Base-by-base conservation (phyloP, 2,888 invertebrate genomes). In the Dicyrtomina minuta region DNA sequence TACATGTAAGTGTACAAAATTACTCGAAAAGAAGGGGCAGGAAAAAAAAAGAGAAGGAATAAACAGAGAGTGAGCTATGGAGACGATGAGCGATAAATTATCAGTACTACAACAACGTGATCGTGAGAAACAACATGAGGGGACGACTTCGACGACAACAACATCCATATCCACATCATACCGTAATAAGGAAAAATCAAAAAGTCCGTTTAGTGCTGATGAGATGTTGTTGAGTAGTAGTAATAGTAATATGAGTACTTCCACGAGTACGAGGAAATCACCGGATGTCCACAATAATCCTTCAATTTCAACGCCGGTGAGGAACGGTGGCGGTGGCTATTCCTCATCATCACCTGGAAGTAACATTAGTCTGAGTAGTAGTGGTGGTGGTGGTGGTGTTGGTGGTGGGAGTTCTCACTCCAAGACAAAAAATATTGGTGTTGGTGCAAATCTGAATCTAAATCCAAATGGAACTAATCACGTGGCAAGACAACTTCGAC, bases 401-500 rank as follows among this genome's bases (percentile, higher is more conserved):
- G 1, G 24, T 22, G 43, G 66, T 66, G 59, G 33, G 15, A 55
- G 56, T 56, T 6, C 41, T 5, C 33, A 33, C 33, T 33, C 26
- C 27, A 26, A 33, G 62, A 70, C 70, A 3, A 70, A 70, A 49
- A 70, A 70, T 55, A 44, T 70, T 46, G 70, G 71, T 44, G 68
- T 68, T 44, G 71, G 71, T 46, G 64, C 68, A 17, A 70, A 70
- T 67, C 49, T 70, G 13, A 70, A 46, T 51, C 10, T 2, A 15
- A 46, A 13, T 17, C 20, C 46, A 33, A 55, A 12, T 51, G 27
- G 15, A 10, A 58, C 17, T 58, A 58, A 41, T 58, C 41, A 33
- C 10, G 41, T 39, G 10, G 26, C 62, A 17, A 62, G 62, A 62
- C 62, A 62, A 27, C 41, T 58, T 20, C 46, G 62, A 27, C 49